Evolutionary conservation across 1,140 invertebrate genomes (phyloP).

Genomic region (Lineus longissimus): DNA sequence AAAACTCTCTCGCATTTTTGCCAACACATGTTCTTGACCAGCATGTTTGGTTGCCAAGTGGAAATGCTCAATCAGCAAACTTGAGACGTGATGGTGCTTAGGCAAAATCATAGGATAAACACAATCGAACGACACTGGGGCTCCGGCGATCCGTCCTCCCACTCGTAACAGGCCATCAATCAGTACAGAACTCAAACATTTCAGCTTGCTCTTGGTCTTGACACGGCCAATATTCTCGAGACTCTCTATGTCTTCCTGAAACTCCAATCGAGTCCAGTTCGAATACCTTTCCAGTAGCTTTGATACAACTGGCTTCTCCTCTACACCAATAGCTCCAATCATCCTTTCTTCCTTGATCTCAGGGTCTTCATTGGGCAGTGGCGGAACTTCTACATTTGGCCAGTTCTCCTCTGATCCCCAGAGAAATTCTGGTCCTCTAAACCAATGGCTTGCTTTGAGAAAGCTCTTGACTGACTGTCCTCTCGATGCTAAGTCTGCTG

Average conservation of each 20-base stretch:
- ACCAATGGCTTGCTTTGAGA: neutral
- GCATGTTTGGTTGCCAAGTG: slow-evolving; percentile 10
- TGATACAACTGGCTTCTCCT: too few relatives aligned
- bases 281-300: too few relatives aligned
- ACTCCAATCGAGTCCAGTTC: neutral
- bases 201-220: neutral
- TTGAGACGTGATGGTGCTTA: slow-evolving; percentile 7
- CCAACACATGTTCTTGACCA: slow-evolving; percentile 12
- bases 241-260: slow-evolving; percentile 2
- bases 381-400: neutral
- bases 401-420: neutral
- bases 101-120: slow-evolving; percentile 18
- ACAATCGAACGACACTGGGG: neutral
- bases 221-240: neutral
- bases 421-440: neutral
- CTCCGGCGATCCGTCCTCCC: slow-evolving; percentile 7
- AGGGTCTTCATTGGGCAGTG: too few relatives aligned
- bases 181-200: slow-evolving; percentile 8
- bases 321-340: too few relatives aligned
- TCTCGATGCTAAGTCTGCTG: slow-evolving; percentile 51
- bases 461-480: slow-evolving; percentile 18
- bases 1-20: slow-evolving; percentile 13
- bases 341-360: too few relatives aligned
- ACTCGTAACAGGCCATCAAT: slow-evolving; percentile 12
- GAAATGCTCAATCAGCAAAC: slow-evolving; percentile 9